Conservation (phyloP, 1,140 invertebrate genomes). For the Cydia pomonella region DNA sequence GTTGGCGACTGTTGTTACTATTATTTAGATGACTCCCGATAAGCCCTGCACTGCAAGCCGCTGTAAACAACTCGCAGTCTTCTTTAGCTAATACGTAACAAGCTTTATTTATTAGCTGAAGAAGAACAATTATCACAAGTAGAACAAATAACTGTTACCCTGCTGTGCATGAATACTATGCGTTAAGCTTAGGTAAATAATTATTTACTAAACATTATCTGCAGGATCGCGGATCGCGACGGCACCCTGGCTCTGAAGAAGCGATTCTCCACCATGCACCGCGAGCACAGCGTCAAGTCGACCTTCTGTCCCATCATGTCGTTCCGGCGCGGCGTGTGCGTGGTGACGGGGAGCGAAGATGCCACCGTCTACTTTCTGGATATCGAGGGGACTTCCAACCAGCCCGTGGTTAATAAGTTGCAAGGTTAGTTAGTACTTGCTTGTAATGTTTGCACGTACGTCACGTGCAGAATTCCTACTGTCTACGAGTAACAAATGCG, state of each 20-base stretch:
- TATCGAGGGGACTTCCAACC: conserved; percentile 85
- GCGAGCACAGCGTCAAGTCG: conserved; percentile 84
- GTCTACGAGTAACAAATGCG: too few species aligned
- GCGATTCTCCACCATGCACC: conserved; percentile 85
- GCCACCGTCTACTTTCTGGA: conserved; percentile 93
- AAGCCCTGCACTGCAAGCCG: too few species aligned
- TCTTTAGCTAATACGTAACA: too few species aligned
- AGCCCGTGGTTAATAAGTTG: conserved; percentile 90
- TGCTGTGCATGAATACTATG: too few species aligned
- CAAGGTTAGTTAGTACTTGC: conserved; percentile 81
- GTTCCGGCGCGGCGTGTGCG: conserved; percentile 89
- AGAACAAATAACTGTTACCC: too few species aligned
- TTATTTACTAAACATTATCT: background rate
- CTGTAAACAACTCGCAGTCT: too few species aligned
- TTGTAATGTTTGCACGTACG: background rate
- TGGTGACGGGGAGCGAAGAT: conserved; percentile 93
- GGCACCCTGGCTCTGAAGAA: conserved; percentile 84
- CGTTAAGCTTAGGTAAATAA: too few species aligned
- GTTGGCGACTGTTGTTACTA: too few species aligned
- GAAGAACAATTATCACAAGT: too few species aligned
- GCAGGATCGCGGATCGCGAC: conserved; percentile 85
- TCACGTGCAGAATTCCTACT: background rate
- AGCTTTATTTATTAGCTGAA: too few species aligned
- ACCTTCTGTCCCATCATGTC: conserved; percentile 94
- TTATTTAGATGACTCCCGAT: too few species aligned